Percentiles rank a stretch among this genome's conserved stretches.
These are phyloP conservation scores for Leiothrix lutea DNA, from an alignment of 2,113 vertebrate species.

Conservation along the genomic window DNA sequence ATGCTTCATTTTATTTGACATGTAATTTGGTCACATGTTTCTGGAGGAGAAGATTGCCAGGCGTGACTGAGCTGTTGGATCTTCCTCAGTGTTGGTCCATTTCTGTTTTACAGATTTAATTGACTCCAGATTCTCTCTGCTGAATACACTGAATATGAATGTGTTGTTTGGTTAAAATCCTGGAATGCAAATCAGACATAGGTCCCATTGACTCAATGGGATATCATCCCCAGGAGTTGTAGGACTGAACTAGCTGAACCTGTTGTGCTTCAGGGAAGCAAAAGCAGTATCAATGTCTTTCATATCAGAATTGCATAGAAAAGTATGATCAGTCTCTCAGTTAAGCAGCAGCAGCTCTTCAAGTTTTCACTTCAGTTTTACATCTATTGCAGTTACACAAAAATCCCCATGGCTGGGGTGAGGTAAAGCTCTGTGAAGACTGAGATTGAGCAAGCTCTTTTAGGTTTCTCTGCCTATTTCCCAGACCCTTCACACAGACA, in stretches of 20 bases:
- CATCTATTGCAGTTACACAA: neutral
- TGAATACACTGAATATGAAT: neutral
- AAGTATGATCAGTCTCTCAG: neutral
- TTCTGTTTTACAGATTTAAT: constrained; percentile 36
- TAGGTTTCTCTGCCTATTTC: neutral
- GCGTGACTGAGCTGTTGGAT: constrained; percentile 9
- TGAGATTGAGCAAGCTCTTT: neutral
- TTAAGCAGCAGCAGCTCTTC: neutral
- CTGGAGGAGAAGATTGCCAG: neutral
- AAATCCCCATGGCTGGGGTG: neutral
- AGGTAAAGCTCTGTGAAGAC: neutral
- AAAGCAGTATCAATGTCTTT: neutral
- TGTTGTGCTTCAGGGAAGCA: neutral
- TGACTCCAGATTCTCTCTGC: neutral
- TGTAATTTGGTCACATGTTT: neutral
- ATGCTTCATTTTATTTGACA: neutral
- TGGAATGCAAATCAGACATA: neutral
- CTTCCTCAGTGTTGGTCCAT: neutral
- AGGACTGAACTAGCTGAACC: neutral
- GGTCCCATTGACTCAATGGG: neutral
- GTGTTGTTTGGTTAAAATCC: neutral
- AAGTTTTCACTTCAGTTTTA: neutral
- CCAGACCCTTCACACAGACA: neutral
- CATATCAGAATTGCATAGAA: neutral
- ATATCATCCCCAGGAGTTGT: neutral